Evolutionary conservation across 2,888 invertebrate species (phyloP).

Genomic region (Tiliacea citrago): DNA sequence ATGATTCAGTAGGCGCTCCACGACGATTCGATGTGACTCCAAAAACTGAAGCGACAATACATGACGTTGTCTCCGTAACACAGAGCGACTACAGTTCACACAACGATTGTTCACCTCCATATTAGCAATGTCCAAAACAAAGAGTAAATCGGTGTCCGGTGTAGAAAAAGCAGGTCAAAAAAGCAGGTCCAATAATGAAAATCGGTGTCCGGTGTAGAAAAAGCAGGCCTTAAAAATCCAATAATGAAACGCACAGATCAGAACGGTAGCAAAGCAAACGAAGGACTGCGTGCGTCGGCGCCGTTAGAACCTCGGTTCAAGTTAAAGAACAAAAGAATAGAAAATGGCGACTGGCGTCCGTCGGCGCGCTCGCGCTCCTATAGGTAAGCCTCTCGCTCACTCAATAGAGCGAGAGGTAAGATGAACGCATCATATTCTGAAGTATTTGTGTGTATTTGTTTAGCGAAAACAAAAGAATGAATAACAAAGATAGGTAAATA

Average conservation of each 20-base stretch:
- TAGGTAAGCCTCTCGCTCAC: constrained; percentile 18
- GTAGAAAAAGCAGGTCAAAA: no score
- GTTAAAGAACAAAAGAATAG: constrained; percentile 17
- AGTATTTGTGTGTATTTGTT: constrained; percentile 14
- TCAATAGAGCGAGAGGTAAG: constrained; percentile 20
- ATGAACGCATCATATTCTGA: constrained; percentile 23
- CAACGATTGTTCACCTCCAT: constrained; percentile 25
- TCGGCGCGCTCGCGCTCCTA: constrained; percentile 15
- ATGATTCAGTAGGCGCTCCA: constrained; percentile 18
- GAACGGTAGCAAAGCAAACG: constrained; percentile 17
- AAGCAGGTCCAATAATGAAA: no score
- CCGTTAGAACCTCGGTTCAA: constrained; percentile 15
- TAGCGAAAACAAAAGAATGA: constrained; percentile 17
- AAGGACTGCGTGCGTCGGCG: constrained; percentile 17
- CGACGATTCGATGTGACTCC: constrained; percentile 17
- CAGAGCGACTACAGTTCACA: constrained; percentile 26
- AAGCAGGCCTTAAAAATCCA: constrained; percentile 9
- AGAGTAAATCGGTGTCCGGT: constrained; percentile 19
- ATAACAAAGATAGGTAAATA: constrained; percentile 16
- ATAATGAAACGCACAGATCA: constrained; percentile 15
- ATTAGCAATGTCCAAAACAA: constrained; percentile 26
- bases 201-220: no score
- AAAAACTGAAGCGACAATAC: constrained; percentile 24
- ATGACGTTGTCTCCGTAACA: constrained; percentile 20
- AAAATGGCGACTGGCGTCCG: constrained; percentile 15